Conservation (phyloP, 2,113 vertebrate genomes). For the Pica pica region DNA sequence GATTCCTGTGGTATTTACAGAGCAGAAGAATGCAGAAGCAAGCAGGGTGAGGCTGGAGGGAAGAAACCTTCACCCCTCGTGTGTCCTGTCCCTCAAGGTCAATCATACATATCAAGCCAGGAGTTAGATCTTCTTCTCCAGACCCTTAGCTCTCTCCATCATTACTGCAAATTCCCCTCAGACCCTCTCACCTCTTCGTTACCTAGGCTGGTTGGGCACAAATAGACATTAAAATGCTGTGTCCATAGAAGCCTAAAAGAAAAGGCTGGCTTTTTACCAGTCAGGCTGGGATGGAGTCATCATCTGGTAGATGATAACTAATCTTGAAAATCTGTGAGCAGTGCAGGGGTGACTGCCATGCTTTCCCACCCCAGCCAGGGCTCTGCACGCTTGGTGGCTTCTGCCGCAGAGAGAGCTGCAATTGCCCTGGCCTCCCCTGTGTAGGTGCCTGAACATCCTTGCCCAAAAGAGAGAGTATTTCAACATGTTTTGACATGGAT, state of each 20-base stretch:
- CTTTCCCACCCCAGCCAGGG: background rate
- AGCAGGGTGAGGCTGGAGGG: rapidly evolving
- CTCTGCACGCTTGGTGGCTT: background rate
- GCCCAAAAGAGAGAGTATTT: background rate
- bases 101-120: background rate
- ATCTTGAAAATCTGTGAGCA: background rate
- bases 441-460: background rate
- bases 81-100: background rate
- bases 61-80: background rate
- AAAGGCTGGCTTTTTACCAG: background rate
- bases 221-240: background rate
- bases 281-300: background rate
- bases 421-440: background rate
- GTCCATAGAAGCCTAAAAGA: background rate
- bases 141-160: background rate
- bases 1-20: background rate
- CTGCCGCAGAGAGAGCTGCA: rapidly evolving
- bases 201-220: background rate
- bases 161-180: background rate
- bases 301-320: background rate
- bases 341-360: rapidly evolving
- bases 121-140: background rate
- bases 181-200: background rate
- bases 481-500: rapidly evolving
- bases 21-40: background rate